Base-by-base conservation (phyloP, 2,113 vertebrate genomes). In the Oncorhynchus tshawytscha region DNA sequence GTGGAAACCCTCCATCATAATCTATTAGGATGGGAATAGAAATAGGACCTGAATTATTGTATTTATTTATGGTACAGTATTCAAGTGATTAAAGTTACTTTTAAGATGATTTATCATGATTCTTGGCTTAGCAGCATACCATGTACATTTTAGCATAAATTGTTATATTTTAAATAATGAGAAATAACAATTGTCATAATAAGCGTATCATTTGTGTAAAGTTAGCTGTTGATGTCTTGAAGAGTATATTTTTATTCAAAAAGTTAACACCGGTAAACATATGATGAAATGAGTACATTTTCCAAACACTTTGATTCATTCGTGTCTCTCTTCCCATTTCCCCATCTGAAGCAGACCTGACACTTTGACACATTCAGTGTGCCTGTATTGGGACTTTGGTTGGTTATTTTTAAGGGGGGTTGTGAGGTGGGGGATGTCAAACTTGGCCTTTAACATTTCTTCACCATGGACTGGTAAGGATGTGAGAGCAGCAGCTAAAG, bases 401-500 rank as follows among this genome's bases (percentile, higher is more conserved):
- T 16, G 13, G 48, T 4, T 72, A 34, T 66, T 72, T 69, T 70
- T 62, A 25, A 39, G 13, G 15, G 34, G 39, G 60, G 39, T 9
- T 45, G 39, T 59, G 11, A 34, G 20, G 67, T 2, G 9, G 49
- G 54, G 8, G 34, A 59, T 68, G 74, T 70, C 54, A 76, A 64
- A 70, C 22, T 59, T 39, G 45, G 64, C 48, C 54, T 60, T 67
- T 67, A n/a, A 13, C 54, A 27, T 16, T 71, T 72, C 71, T 65
- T 34, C 22, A 49, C 60, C 60, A 34, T 39, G 71, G 51, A 49
- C 67, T 65, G 66, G 31, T 2, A 51, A 77, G 64, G 73, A 67
- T 66, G 22, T 64, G 65, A 31, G 27, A 69, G 80, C 57, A 73
- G 78, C 71, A 72, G 73, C 48, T 76, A 51, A 71, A 69, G 66